Base-by-base conservation (phyloP, 2,888 invertebrate genomes). In the Epicampocera succincta region DNA sequence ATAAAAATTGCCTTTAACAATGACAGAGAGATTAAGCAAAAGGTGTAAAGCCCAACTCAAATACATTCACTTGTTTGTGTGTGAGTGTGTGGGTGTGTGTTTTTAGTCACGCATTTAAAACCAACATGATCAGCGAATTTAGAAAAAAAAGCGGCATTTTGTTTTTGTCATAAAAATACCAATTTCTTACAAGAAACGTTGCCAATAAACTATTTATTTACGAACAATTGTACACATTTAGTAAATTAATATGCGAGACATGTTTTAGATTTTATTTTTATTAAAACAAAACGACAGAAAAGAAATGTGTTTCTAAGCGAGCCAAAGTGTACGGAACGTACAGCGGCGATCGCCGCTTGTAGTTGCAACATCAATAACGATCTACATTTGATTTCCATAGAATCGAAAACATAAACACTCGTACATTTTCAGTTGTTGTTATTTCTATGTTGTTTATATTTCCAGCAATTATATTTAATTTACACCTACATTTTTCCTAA, bases 361-460 rank as follows among this genome's bases (percentile, higher is more conserved):
- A 68, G 50, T 68, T 52, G 48, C 60, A 44, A 68, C 50, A 66
- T 75, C 17, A 48, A 58, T 52, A 75, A 77, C 72, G 72, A 72
- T 78, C 78, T 72, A 78, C 65, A 78, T 78, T 78, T 72, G 38
- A 78, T 78, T 78, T 78, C 61, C 17, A 69, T 54, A 61, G 74
- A 74, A 73, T 46, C 52, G 9, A 11, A 25, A 54, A 17, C 33
- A 54, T 69, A 56, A 40, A 42, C 29, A 33, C 25, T 25, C 12
- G 40, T 15, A 46, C 48, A 52, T 9, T 61, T 42, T 6, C 3
- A 46, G 50, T 25, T 56, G 19, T n/a, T 58, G n/a, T 44, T 71
- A 33, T 4, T 33, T 8, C 33, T 8, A 33, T 8, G 40, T 71
- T 50, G 50, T 60, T 52, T 40, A 15, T 68, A 68, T 54, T 60